Percentiles rank a stretch among this genome's conserved stretches.
These are phyloP conservation scores for Calameuta pallipes DNA, from an alignment of 2,888 invertebrate genomes.

Conservation along the genomic window DNA sequence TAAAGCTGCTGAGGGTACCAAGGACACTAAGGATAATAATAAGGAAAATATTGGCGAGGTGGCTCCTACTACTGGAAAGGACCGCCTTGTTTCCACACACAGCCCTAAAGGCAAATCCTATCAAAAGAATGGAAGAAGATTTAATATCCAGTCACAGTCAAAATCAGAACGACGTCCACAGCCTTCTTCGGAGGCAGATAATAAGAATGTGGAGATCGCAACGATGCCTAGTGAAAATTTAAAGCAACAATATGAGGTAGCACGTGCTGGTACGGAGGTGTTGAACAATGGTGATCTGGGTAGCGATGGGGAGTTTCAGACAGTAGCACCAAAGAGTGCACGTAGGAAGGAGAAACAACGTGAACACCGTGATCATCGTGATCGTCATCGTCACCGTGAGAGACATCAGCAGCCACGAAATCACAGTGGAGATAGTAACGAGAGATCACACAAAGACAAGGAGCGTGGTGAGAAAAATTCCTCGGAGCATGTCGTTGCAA, in stretches of 20 bases:
- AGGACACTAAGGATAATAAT: constrained; percentile 70
- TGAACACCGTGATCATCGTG: constrained; percentile 50
- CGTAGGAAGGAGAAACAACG: constrained; percentile 58
- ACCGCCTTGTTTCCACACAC: constrained; percentile 33
- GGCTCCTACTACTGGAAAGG: constrained; percentile 65
- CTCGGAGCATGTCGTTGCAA: constrained; percentile 14
- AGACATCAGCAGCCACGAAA: constrained; percentile 42
- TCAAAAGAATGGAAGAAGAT: constrained; percentile 58
- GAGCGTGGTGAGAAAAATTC: constrained; percentile 30
- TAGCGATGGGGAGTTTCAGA: constrained; percentile 61
- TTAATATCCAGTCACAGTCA: constrained; percentile 30
- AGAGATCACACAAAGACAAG: constrained; percentile 47
- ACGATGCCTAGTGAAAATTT: neutral
- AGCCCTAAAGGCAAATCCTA: constrained; percentile 55
- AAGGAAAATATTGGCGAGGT: constrained; percentile 71
- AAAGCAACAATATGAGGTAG: constrained; percentile 8
- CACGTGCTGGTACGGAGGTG: neutral
- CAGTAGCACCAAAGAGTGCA: constrained; percentile 61
- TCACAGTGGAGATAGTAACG: constrained; percentile 52
- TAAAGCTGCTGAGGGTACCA: constrained; percentile 67
- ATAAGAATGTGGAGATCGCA: neutral
- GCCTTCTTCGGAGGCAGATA: constrained; percentile 13
- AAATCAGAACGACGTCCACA: constrained; percentile 36
- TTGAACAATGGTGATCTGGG: constrained; percentile 46
- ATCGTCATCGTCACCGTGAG: constrained; percentile 49